phyloP scores from a whole-genome alignment of 2,113 vertebrate species.

The Sus scrofa region T2T-Sscrofa CM000820.6:63373501-63374000 shows the following conservation, averaged over 20 bases:
- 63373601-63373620: neutral
- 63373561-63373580: too few species aligned
- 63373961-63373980: neutral
- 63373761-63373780: neutral
- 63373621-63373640: neutral
- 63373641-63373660: conserved; percentile 48
- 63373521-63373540: too few species aligned
- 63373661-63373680: conserved; percentile 16
- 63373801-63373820: rapidly evolving
- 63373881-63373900: neutral
- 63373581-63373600: conserved; percentile 58
- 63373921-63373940: neutral
- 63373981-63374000: neutral
- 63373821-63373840: neutral
- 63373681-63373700: conserved; percentile 27
- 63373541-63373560: too few species aligned
- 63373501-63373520: too few species aligned
- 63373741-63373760: neutral
- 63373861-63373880: neutral
- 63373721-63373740: neutral
- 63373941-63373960: neutral
- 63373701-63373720: neutral
- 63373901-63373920: neutral
- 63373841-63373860: neutral
- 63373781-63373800: neutral